phyloP scores from a whole-genome alignment of 2,113 vertebrate species.

The Oryzias javanicus region DNA sequence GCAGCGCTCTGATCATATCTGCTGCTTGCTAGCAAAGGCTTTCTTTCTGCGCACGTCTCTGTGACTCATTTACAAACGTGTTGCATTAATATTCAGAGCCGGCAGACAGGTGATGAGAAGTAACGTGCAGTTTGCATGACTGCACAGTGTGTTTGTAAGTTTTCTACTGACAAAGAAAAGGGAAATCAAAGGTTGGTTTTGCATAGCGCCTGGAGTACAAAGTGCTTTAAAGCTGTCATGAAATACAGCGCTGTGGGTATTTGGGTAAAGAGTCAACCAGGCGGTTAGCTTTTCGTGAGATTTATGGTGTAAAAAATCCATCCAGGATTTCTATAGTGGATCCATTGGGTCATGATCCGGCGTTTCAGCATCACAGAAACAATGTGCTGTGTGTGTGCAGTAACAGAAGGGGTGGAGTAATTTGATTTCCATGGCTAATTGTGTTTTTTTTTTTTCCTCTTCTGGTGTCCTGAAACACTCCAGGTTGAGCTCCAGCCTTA shows the following conservation, averaged over 20 bases:
- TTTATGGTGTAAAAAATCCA: constrained; percentile 26
- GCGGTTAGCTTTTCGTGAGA: constrained; percentile 26
- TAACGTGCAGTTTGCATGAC: constrained; percentile 59
- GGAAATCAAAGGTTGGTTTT: constrained; percentile 61
- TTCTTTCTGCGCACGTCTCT: constrained; percentile 49
- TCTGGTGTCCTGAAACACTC: constrained; percentile 62
- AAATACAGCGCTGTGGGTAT: constrained; percentile 45
- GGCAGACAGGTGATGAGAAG: constrained; percentile 65
- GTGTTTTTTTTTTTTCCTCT: constrained; percentile 60
- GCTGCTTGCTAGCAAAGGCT: constrained; percentile 53
- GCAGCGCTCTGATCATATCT: constrained; percentile 71
- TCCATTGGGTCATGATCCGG: constrained; percentile 59
- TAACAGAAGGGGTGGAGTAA: constrained; percentile 62
- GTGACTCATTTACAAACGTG: constrained; percentile 62
- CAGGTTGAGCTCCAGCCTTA: constrained; percentile 50
- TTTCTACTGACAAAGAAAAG: constrained; percentile 47
- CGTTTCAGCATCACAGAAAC: constrained; percentile 58
- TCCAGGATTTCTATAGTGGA: constrained; percentile 46
- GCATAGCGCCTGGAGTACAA: constrained; percentile 46
- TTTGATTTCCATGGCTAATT: constrained; percentile 70
- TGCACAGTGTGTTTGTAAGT: constrained; percentile 26
- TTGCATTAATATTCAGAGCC: constrained; percentile 71
- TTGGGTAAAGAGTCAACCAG: constrained; percentile 39
- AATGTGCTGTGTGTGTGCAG: constrained; percentile 32
- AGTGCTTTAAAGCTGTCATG: constrained; percentile 49